Base-by-base conservation (phyloP, 92 coral and sea anemone species). In the Epizoanthus ramosus region DNA sequence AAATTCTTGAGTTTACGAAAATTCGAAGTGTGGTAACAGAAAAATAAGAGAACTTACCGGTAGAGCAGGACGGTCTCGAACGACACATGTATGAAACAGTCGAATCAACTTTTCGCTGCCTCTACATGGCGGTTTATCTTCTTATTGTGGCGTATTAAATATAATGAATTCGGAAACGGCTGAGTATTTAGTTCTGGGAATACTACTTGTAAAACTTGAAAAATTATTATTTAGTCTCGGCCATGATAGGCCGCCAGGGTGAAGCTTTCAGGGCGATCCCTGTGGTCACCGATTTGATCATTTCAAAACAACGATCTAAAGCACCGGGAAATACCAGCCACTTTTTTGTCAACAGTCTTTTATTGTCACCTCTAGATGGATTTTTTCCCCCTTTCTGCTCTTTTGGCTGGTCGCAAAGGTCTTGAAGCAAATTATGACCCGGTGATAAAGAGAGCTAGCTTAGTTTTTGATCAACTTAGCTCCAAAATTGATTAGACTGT, bases 221-320 rank as follows among this genome's bases (percentile, higher is more conserved):
- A 67, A 67, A 67, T 13, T 33, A 33, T 67, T 25, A 64, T 67
- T 67, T 28, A 41, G 82, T 41, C 28, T 77, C 59, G 41, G 70
- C 82, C 82, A 75, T 59, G 47, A 59, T 41, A 31, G 35, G 15
- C 37, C 1, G 57, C 68, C 81, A 61, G 13, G 41, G 39, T 60
- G 82, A 60, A 69, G 57, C 82, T 45, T 61, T 69, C 82, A 77
- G 52, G 82, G 71, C 71, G 47, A 56, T 33, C 47, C 71, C 71
- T 61, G 59, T 60, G 71, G 25, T 77, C 82, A 77, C 82, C 70
- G 82, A 77, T 77, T 77, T 77, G 57, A 69, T 77, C 82, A 77
- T 77, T 77, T 77, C 82, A 77, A 77, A 77, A 77, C 82, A 77
- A 77, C 41, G 43, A 9, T 21, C 21, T 39, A 61, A 12, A 61